Conservation (phyloP, 2,888 invertebrate species). For the Nomada hirtipes region DNA sequence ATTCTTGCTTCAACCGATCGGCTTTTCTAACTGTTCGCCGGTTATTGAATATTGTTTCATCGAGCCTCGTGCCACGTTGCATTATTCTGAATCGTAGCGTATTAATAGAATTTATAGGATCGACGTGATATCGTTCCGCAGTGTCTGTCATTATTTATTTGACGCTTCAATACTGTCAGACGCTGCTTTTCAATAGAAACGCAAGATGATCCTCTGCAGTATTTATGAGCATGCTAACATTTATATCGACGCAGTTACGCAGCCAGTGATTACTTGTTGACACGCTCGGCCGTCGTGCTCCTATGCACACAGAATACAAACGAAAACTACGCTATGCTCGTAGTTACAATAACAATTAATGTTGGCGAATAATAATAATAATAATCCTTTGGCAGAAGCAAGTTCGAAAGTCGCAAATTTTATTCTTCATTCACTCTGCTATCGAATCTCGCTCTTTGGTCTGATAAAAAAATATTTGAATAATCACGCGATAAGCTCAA, state of each 20-base stretch:
- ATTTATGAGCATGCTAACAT: neutral
- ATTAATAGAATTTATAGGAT: constrained; percentile 1
- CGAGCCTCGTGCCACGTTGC: neutral
- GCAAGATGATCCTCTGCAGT: neutral
- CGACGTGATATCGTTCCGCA: neutral
- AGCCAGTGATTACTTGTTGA: neutral
- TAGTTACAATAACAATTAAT: neutral
- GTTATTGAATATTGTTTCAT: neutral
- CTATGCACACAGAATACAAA: neutral
- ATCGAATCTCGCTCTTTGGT: no score
- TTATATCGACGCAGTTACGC: constrained; percentile 1
- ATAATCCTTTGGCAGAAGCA: no score
- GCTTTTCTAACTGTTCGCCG: neutral
- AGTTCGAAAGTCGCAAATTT: no score
- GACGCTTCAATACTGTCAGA: neutral
- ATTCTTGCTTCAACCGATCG: neutral
- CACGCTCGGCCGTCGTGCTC: neutral
- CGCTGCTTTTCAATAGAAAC: neutral
- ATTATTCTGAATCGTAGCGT: neutral
- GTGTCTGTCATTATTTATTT: neutral
- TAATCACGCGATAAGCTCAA: neutral
- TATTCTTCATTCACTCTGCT: no score
- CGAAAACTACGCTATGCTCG: neutral
- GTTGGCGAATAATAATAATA: neutral
- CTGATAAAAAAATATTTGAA: neutral